phyloP scores from a whole-genome alignment of 30 jellyfish, hydroid and myxozoan genomes.

The Phacellophora camtschatica region DNA sequence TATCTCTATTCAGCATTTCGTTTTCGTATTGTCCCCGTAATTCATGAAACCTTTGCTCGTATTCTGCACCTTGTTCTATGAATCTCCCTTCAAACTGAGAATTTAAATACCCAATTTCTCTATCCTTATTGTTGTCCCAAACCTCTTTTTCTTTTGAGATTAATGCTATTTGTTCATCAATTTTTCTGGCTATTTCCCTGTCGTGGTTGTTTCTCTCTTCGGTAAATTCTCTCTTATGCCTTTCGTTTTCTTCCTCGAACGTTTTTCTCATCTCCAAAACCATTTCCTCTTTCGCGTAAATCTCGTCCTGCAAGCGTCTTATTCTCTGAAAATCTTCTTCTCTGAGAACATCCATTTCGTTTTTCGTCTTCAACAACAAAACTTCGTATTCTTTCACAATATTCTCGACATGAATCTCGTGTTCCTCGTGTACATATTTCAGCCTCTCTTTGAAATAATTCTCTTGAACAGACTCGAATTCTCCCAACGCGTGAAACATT shows the following conservation, averaged over 20 bases:
- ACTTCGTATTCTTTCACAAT: constrained; percentile 35
- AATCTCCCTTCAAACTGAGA: constrained; percentile 16
- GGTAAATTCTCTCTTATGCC: background rate
- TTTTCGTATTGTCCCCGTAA: constrained; percentile 6
- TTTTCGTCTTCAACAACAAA: constrained; percentile 35
- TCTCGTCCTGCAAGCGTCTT: constrained; percentile 56
- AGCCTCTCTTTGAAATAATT: constrained; percentile 60
- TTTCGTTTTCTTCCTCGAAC: constrained; percentile 7
- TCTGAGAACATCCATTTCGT: constrained; percentile 35
- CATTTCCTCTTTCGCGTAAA: constrained; percentile 49
- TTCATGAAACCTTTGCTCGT: constrained; percentile 21
- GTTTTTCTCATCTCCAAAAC: constrained; percentile 29
- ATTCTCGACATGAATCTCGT: constrained; percentile 29
- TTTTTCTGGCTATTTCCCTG: constrained; percentile 12
- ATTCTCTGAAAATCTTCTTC: constrained; percentile 65
- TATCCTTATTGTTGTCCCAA: constrained; percentile 30
- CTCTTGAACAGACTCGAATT: constrained; percentile 62
- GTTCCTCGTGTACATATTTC: constrained; percentile 49
- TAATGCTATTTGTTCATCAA: constrained; percentile 7
- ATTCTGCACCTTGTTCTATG: constrained; percentile 10
- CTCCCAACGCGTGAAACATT: constrained; percentile 38
- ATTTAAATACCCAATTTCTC: background rate
- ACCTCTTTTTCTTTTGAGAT: constrained; percentile 12
- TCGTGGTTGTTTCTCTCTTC: constrained; percentile 24
- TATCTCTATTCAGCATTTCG: constrained; percentile 15